phyloP scores from a whole-genome alignment of 1,140 invertebrate genomes.

The Eurosta solidaginis region DNA sequence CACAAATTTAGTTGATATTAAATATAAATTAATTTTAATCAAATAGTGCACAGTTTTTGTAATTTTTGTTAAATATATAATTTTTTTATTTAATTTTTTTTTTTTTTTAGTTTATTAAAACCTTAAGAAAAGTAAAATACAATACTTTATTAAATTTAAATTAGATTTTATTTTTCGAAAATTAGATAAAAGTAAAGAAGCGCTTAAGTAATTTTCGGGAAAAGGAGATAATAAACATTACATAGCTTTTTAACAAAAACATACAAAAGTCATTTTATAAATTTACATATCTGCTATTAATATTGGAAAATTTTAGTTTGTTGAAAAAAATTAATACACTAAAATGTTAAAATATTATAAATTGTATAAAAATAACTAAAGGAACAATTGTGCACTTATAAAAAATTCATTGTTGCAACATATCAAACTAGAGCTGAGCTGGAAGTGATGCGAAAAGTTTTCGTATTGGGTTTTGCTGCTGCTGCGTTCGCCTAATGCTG shows the following conservation, averaged over 20 bases:
- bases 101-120: no score
- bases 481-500: no score
- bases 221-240: background rate
- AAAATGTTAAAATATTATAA: no score
- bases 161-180: background rate
- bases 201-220: background rate
- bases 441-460: no score
- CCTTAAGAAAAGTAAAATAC: background rate
- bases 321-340: background rate
- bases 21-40: background rate
- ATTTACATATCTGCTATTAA: background rate
- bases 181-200: background rate
- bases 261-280: background rate
- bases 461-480: no score
- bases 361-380: no score
- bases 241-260: background rate
- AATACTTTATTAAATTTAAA: constrained; percentile 12
- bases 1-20: background rate
- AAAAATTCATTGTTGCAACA: no score
- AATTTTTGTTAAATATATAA: no score
- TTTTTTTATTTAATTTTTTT: background rate
- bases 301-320: background rate
- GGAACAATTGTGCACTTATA: no score
- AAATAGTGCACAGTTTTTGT: background rate
- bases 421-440: no score